Evolutionary conservation across 2,888 invertebrate species (phyloP), one percentile per base, ranked within the genome.

Genomic region (Erannis defoliaria): DNA sequence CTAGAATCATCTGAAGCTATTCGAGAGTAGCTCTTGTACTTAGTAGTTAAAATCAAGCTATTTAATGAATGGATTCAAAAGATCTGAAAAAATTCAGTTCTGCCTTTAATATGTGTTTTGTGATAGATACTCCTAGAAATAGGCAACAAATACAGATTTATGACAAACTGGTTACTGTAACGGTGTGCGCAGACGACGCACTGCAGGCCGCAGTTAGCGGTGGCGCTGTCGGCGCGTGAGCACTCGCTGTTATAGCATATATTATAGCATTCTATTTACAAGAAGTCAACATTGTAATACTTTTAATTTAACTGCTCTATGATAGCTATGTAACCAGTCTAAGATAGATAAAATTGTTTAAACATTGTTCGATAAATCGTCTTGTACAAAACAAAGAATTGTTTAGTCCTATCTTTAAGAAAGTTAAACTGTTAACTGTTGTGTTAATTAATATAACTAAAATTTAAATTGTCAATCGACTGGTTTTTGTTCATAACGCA

Each of bases 321-420:
- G 12, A 46, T 46, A 55, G 45, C 37, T 49, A 29, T 38, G 40
- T 42, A 38, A 48, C 38, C 38, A 38, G 37, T 31, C 48, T 31
- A 18, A 42, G 42, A 14, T 56, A 29, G 42, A 10, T 48, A 55
- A 35, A 54, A 19, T 54, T 55, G 9, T 56, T 49, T 59, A 45
- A 62, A 49, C 50, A n/a, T 46, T 55, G 55, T 55, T 55, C 19
- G 29, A 33, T 18, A 26, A 48, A 61, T 62, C 61, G 54, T 59
- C 64, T 62, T 48, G 49, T 58, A 48, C 35, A 31, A 59, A 61
- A 58, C 67, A 63, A 69, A 63, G 58, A 65, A 60, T 64, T 67
- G 65, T 63, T 67, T 69, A 69, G 64, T 58, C 46, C 31, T 67
- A 59, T 62, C 38, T 59, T 40, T 66, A 67, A 65, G 62, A 58